Conservation (phyloP, 2,888 invertebrate species). For the Enoplolaimus lenunculus region DNA sequence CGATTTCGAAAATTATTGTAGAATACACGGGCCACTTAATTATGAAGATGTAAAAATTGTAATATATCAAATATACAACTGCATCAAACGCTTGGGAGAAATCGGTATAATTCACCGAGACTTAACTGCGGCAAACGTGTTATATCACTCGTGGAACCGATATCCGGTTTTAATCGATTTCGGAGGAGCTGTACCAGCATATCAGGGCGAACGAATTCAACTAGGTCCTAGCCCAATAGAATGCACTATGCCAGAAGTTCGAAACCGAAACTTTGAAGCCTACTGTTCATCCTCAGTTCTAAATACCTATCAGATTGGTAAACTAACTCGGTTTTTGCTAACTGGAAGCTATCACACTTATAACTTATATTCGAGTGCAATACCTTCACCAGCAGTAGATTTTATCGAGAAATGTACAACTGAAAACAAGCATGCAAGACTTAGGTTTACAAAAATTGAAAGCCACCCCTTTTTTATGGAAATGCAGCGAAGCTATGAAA, state of each 20-base stretch:
- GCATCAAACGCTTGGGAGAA: background rate
- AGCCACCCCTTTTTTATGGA: background rate
- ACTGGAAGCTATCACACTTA: background rate
- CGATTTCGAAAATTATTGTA: background rate
- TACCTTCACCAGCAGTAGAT: background rate
- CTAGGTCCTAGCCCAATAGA: background rate
- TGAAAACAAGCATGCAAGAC: background rate
- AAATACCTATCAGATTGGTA: background rate
- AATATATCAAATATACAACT: background rate
- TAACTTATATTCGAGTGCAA: background rate
- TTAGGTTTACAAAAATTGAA: background rate
- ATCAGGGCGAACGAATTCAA: background rate
- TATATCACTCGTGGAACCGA: background rate
- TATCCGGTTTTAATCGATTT: background rate
- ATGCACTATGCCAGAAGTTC: background rate
- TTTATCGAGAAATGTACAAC: background rate
- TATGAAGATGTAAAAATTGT: background rate
- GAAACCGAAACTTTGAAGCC: background rate
- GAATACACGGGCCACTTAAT: background rate
- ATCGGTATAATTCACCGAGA: background rate
- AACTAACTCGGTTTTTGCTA: background rate
- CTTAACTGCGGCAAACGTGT: background rate
- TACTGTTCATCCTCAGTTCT: background rate
- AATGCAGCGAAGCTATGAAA: too few relatives aligned
- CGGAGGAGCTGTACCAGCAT: background rate